These are phyloP conservation scores for Hirudinaria manillensis DNA, from an alignment of 2,888 invertebrate genomes.

Conservation along the genomic window DNA sequence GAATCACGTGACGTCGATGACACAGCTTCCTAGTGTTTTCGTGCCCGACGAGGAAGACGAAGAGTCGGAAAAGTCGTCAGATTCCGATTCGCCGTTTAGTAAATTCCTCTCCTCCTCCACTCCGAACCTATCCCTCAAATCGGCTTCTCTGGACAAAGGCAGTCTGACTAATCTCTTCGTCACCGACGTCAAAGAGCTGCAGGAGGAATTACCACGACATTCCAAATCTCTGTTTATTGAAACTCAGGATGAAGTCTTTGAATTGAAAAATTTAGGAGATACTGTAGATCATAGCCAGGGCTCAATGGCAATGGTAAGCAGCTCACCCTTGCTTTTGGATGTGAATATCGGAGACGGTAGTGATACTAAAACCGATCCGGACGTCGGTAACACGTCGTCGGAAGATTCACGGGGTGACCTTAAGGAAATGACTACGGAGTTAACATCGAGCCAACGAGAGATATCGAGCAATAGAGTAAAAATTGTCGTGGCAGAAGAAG, in stretches of 20 bases:
- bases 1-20: conserved; percentile 9
- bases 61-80: neutral
- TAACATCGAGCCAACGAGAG: too few relatives aligned
- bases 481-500: neutral
- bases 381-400: neutral
- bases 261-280: neutral
- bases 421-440: neutral
- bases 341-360: neutral
- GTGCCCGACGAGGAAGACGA: neutral
- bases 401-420: neutral
- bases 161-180: conserved; percentile 1
- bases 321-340: neutral
- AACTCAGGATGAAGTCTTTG: neutral
- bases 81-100: conserved; percentile 5
- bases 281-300: too few relatives aligned
- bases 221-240: neutral
- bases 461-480: too few relatives aligned
- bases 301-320: too few relatives aligned
- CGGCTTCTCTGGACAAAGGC: neutral
- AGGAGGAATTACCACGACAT: neutral
- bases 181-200: neutral
- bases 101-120: conserved; percentile 4
- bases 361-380: neutral
- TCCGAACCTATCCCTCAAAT: neutral
- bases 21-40: neutral